Evolutionary conservation across 1,140 invertebrate genomes (phyloP), one percentile per base, ranked within the genome.

Genomic region (Apis laboriosa): DNA sequence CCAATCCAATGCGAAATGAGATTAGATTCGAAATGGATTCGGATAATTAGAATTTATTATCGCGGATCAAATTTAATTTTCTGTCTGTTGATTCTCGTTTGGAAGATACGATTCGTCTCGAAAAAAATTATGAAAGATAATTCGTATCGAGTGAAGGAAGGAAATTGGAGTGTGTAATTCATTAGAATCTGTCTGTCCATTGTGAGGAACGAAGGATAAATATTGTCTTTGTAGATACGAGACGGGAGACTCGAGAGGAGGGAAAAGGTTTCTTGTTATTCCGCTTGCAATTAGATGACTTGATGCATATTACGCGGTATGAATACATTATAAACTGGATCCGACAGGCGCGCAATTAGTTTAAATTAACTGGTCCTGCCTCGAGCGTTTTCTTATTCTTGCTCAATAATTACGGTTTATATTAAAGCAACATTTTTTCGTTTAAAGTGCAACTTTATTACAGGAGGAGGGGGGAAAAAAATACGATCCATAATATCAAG

Each of bases 361-460:
- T 60, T 78, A 61, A 86, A 76, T 86, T 72, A 80, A 76, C 58
- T 71, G 64, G 58, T 70, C 28, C 53, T 63, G 56, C 67, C 15
- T n/a, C 21, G n/a, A 51, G 73, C 24, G 51, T 34, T 64, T 21
- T 81, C 70, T 81, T n/a, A 28, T 8, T 21, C n/a, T 19, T 34
- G 3, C n/a, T 28, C 58, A 53, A n/a, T 19, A 61, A 43, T 43
- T 56, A 19, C 17, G 17, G 17, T 43, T 56, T 56, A 17, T 5
- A 56, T 56, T 56, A 5, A 0, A 56, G 17, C 55, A 12, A 17
- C 55, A 17, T 56, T 56, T 15, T 55, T 55, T 1, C 53, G 11
- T 55, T 55, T 55, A 43, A 43, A 43, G 34, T 43, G 34, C 34
- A 43, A 43, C 4, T 43, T 43, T 43, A 43, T 43, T 43, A 0